phyloP scores from a whole-genome alignment of 2,888 invertebrate species.

The Hirtodrosophila cameraria region DNA sequence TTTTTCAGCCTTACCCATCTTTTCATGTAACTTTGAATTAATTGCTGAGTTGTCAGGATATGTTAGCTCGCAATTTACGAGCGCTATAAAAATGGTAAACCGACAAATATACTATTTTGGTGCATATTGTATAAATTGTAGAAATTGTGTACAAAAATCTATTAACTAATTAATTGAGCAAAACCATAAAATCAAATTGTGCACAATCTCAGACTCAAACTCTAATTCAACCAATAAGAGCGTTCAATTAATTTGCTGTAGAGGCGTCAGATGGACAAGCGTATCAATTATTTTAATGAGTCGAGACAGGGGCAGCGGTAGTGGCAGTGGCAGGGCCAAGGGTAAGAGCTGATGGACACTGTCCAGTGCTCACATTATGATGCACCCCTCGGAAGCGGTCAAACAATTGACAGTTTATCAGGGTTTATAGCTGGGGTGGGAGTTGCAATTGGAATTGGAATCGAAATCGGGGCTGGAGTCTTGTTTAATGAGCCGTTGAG shows the following conservation, averaged over 20 bases:
- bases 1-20: not conserved
- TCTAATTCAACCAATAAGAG: not conserved
- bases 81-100: constrained; percentile 30
- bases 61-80: constrained; percentile 50
- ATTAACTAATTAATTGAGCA: constrained; percentile 72
- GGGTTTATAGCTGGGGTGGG: not conserved
- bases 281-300: constrained; percentile 78
- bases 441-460: not conserved
- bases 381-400: constrained; percentile 63
- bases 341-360: constrained; percentile 45
- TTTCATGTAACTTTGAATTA: constrained; percentile 9
- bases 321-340: constrained; percentile 6
- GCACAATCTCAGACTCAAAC: constrained; percentile 22
- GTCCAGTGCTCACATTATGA: constrained; percentile 69
- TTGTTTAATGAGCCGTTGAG: constrained; percentile 71
- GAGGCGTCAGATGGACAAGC: constrained; percentile 72
- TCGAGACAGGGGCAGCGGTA: constrained; percentile 16
- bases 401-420: constrained; percentile 58
- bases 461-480: too few species aligned
- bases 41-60: constrained; percentile 65
- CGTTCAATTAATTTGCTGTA: constrained; percentile 68
- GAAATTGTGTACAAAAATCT: constrained; percentile 58
- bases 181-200: constrained; percentile 62
- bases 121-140: constrained; percentile 23
- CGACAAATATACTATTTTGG: constrained; percentile 11